A percentile compares a stretch with the other conserved stretches of the same genome.
phyloP scores from a whole-genome alignment of 2,888 invertebrate genomes.

The Acrocyrtus sp. region DNA sequence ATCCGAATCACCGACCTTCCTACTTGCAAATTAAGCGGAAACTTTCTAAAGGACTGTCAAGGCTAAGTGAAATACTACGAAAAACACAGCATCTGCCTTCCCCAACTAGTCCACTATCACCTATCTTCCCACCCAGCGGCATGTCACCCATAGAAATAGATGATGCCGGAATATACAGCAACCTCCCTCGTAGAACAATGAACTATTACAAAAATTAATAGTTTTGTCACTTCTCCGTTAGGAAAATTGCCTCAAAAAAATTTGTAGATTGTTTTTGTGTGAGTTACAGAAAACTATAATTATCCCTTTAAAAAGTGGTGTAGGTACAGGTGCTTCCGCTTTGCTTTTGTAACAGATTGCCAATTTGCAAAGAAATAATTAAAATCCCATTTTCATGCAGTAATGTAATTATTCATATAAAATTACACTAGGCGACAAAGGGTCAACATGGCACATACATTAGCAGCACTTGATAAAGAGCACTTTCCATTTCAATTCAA shows the following conservation, averaged over 20 bases:
- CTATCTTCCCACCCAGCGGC: neutral
- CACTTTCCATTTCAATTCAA: conserved; percentile 27
- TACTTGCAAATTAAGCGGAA: conserved; percentile 43
- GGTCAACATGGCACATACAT: too few species aligned
- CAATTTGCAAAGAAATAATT: conserved; percentile 29
- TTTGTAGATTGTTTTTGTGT: too few species aligned
- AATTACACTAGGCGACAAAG: conserved; percentile 9
- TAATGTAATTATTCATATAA: conserved; percentile 1
- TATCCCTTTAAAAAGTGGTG: too few species aligned
- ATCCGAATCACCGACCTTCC: conserved; percentile 19
- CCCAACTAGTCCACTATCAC: neutral
- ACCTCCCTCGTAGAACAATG: conserved; percentile 21
- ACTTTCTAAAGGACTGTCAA: conserved; percentile 30
- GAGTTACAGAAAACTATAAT: too few species aligned
- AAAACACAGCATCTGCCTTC: neutral
- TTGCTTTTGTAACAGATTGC: neutral
- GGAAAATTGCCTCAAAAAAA: too few species aligned
- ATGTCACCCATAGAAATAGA: neutral
- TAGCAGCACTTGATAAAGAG: neutral
- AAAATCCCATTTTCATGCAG: conserved; percentile 9
- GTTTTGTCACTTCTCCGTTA: neutral
- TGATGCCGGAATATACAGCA: conserved; percentile 16
- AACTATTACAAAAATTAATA: conserved; percentile 45
- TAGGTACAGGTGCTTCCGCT: too few species aligned
- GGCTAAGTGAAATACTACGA: conserved; percentile 16